Percentiles rank a stretch among this genome's conserved stretches.
Evolutionary conservation across 1,140 invertebrate species (phyloP).

Genomic region (Heliconius eleuchia): DNA sequence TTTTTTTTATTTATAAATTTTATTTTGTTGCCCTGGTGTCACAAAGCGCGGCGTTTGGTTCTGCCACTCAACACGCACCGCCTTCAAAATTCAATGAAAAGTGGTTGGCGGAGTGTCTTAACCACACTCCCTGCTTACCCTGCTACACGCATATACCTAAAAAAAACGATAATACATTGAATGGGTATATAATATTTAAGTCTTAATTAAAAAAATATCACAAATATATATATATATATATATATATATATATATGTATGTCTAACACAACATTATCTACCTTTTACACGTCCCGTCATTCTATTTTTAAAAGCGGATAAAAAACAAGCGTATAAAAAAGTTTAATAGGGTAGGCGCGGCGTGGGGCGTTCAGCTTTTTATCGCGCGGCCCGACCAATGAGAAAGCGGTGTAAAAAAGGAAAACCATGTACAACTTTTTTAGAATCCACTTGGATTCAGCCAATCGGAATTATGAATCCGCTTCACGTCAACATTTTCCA

Average conservation of each 20-base stretch:
- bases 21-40: no score
- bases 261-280: background rate
- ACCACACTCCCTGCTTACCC: no score
- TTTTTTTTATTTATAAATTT: no score
- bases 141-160: no score
- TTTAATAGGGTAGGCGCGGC: constrained; percentile 43
- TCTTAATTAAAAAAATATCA: no score
- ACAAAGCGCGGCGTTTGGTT: no score
- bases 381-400: constrained; percentile 56
- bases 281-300: background rate
- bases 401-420: constrained; percentile 63
- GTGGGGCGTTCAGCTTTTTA: constrained; percentile 73
- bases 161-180: no score
- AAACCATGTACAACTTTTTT: constrained; percentile 46
- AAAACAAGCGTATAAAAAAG: constrained; percentile 56
- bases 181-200: no score
- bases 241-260: background rate
- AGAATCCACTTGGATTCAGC: constrained; percentile 12
- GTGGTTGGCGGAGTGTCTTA: no score
- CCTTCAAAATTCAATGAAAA: no score
- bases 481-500: background rate
- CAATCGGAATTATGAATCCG: constrained; percentile 21
- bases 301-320: constrained; percentile 27
- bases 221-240: no score
- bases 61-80: no score